Base-by-base conservation (phyloP, 1,140 invertebrate species). In the Caenorhabditis inopinata region DNA sequence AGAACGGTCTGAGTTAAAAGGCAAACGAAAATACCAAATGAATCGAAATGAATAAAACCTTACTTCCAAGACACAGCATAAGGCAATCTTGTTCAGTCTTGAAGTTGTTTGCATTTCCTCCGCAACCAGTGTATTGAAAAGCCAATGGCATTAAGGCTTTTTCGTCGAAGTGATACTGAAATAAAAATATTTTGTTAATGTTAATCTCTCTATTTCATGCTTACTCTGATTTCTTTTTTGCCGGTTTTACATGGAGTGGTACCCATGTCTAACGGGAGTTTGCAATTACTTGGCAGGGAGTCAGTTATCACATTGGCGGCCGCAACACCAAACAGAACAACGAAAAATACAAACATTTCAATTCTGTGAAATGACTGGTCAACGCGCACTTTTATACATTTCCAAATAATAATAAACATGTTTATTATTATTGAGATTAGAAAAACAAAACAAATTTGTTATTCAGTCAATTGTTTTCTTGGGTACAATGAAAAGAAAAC, bases 141-240 rank as follows among this genome's bases (percentile, higher is more conserved):
- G 58, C 29, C 27, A 68, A 25, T 21, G 58, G 58, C 2, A 68
- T 68, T 9, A 11, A 38, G 16, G 58, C 5, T 68, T 18, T 38
- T 12, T 7, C 11, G 58, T 68, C 58, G 32, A 68, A 68, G n/a
- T 68, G 58, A 9, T 68, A 68, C 58, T 68, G 38, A 42, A 42
- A 42, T 42, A 42, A 42, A 42, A 42, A 42, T 42, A 42, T 42
- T 42, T n/a, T n/a, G n/a, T n/a, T n/a, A n/a, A n/a, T n/a, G n/a
- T n/a, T n/a, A n/a, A n/a, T n/a, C n/a, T n/a, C n/a, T n/a, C n/a
- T n/a, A n/a, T n/a, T n/a, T 2, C 7, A 38, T 38, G 38, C 58
- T 42, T 32, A 68, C 58, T 68, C 58, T 68, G 3, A 68, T 68
- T 18, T 68, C 58, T 11, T 68, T 68, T 12, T 68, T 68, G 35